Percentiles rank a stretch among this genome's conserved stretches.
Conservation (phyloP, 2,888 invertebrate genomes). For the Zhengitettix transpicula region DNA sequence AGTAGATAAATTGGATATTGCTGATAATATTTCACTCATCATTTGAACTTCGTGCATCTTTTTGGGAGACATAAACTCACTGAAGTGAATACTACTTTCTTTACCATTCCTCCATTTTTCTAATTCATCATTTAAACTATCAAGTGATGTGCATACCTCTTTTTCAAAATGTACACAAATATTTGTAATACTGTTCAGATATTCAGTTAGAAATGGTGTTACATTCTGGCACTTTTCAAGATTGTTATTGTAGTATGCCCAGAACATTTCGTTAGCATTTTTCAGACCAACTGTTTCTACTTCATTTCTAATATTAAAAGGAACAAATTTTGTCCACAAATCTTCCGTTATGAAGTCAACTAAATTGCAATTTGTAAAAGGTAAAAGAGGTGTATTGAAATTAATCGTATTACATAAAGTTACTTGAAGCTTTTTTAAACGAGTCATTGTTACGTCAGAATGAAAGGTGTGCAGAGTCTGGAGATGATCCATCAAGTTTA, state of each 20-base stretch:
- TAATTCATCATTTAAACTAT: not conserved
- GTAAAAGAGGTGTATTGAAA: slow-evolving; percentile 40
- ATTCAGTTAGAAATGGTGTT: not conserved
- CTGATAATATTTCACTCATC: slow-evolving; percentile 41
- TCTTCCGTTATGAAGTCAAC: slow-evolving; percentile 51
- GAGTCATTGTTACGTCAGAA: slow-evolving; percentile 26
- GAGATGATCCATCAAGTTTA: slow-evolving; percentile 38
- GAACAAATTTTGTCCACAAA: slow-evolving; percentile 44
- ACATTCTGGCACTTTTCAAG: not conserved
- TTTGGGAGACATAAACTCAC: slow-evolving; percentile 49
- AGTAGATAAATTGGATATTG: slow-evolving; percentile 26
- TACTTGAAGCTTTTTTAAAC: slow-evolving; percentile 1
- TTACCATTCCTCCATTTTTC: not conserved
- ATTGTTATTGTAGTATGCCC: not conserved
- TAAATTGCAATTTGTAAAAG: slow-evolving; percentile 61
- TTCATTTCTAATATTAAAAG: slow-evolving; percentile 32
- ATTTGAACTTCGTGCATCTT: slow-evolving; percentile 65
- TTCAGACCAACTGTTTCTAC: slow-evolving; percentile 22
- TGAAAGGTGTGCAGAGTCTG: slow-evolving; percentile 38
- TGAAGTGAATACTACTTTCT: not conserved
- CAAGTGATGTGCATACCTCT: not conserved
- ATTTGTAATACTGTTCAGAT: slow-evolving; percentile 1
- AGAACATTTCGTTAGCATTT: not conserved
- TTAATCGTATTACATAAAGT: slow-evolving; percentile 30
- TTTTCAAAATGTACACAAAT: not conserved